phyloP scores from a whole-genome alignment of 2,888 invertebrate species.

The Hyposoter didymator region DNA sequence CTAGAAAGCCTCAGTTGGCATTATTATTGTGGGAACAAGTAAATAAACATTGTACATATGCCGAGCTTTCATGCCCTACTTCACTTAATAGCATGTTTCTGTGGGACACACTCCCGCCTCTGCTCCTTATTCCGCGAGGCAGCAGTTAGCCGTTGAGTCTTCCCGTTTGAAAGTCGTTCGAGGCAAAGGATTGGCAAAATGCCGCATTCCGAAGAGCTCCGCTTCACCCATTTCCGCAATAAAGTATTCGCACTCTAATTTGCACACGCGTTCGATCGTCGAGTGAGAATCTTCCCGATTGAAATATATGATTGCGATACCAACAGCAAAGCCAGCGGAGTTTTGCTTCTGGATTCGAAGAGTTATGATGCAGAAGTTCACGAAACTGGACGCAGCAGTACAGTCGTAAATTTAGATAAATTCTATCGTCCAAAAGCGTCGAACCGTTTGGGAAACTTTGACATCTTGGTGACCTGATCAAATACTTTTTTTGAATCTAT shows the following conservation, averaged over 20 bases:
- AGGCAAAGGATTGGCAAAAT: slow-evolving; percentile 6
- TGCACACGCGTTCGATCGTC: slow-evolving; percentile 17
- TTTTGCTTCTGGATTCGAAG: background rate
- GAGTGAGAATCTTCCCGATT: slow-evolving; percentile 34
- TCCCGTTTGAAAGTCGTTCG: background rate
- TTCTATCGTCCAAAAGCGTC: background rate
- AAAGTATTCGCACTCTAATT: slow-evolving; percentile 33
- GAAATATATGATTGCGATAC: slow-evolving; percentile 26
- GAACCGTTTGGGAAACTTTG: background rate
- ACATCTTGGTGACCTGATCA: background rate
- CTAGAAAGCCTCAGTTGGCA: too few relatives aligned
- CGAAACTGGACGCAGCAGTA: background rate
- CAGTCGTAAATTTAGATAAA: slow-evolving; percentile 3
- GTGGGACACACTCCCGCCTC: background rate
- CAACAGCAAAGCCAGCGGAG: slow-evolving; percentile 15
- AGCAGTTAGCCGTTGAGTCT: background rate
- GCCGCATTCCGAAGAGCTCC: slow-evolving; percentile 6
- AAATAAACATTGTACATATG: too few relatives aligned
- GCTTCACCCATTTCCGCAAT: background rate
- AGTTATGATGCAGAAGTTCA: slow-evolving; percentile 22
- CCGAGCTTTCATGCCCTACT: too few relatives aligned
- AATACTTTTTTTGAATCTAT: background rate
- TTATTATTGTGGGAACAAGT: too few relatives aligned
- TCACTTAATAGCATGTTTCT: too few relatives aligned
- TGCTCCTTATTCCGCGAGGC: background rate